phyloP scores from a whole-genome alignment of 2,888 invertebrate genomes.

The Oeneis ivallda region DNA sequence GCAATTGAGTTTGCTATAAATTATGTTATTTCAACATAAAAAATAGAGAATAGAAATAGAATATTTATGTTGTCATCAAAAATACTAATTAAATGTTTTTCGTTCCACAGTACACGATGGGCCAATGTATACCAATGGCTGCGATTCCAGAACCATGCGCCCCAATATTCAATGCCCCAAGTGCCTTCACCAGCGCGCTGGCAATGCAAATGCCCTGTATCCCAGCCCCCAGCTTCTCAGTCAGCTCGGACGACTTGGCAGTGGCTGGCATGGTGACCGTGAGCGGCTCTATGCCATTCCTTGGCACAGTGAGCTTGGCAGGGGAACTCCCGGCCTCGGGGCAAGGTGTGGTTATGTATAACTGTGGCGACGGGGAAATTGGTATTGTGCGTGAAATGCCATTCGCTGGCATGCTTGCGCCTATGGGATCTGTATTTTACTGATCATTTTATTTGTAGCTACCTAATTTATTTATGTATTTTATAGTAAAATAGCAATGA shows the following conservation, averaged over 20 bases:
- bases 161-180: conserved; percentile 12
- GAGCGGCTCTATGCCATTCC: conserved; percentile 49
- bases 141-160: conserved; percentile 22
- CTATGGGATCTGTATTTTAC: background rate
- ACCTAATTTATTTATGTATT: too few species aligned
- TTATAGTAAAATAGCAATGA: too few species aligned
- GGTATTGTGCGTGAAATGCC: conserved; percentile 35
- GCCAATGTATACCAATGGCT: conserved; percentile 32
- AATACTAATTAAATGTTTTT: too few species aligned
- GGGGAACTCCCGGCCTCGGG: conserved; percentile 49
- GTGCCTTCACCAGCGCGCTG: conserved; percentile 27
- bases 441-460: too few species aligned
- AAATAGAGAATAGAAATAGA: too few species aligned
- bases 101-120: conserved; percentile 28
- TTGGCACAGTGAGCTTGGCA: conserved; percentile 50
- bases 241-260: conserved; percentile 47
- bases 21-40: too few species aligned
- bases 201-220: conserved; percentile 33
- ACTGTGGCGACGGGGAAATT: conserved; percentile 36
- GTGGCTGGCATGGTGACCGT: conserved; percentile 51
- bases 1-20: too few species aligned
- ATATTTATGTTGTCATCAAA: too few species aligned
- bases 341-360: conserved; percentile 42
- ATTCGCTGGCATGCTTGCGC: conserved; percentile 4
- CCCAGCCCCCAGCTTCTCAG: conserved; percentile 38